Evolutionary conservation across 1,140 invertebrate species (phyloP).

Genomic region (Drosophila azteca): DNA sequence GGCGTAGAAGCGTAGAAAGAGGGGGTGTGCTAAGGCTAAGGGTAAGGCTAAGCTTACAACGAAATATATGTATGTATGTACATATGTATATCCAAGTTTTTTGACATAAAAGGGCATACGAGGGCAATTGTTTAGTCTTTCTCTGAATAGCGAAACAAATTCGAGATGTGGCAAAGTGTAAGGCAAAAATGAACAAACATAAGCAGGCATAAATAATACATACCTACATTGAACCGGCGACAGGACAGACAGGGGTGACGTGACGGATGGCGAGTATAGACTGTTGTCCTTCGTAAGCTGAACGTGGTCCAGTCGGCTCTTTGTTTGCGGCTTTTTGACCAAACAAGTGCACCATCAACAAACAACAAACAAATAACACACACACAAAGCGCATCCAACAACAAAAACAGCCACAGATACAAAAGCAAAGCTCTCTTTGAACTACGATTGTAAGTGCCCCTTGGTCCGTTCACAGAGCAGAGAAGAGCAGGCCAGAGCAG

Average conservation of each 20-base stretch:
- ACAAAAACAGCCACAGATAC: constrained; percentile 54
- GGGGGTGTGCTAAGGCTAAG: no score
- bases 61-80: not conserved
- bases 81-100: not conserved
- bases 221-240: not conserved
- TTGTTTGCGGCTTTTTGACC: constrained; percentile 74
- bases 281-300: constrained; percentile 31
- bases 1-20: no score
- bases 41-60: not conserved
- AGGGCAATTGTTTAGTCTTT: constrained; percentile 26
- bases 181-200: constrained; percentile 61
- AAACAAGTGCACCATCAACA: constrained; percentile 71
- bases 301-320: constrained; percentile 51
- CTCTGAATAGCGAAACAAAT: constrained; percentile 13
- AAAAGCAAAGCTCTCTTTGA: constrained; percentile 63
- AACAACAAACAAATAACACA: constrained; percentile 47
- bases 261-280: constrained; percentile 14
- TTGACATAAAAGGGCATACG: constrained; percentile 13
- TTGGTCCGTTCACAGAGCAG: constrained; percentile 24
- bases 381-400: constrained; percentile 60
- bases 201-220: constrained; percentile 66
- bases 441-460: constrained; percentile 55
- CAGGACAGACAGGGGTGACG: no score
- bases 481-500: constrained; percentile 3
- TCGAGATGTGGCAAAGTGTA: constrained; percentile 39